Evolutionary conservation across 2,113 vertebrate genomes (phyloP).

Genomic region (Corynorhinus townsendii): DNA sequence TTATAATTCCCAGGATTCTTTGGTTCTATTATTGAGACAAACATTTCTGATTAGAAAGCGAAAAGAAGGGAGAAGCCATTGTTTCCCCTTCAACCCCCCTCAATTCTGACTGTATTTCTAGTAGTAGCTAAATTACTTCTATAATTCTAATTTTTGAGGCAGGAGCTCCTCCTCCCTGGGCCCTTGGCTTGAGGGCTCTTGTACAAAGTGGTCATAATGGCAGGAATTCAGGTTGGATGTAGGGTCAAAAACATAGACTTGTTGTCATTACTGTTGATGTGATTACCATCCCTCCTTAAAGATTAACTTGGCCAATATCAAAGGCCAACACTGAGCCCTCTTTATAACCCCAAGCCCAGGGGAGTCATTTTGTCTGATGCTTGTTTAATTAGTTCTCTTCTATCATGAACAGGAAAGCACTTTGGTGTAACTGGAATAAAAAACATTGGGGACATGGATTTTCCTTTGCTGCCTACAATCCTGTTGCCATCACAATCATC

Average conservation of each 20-base stretch:
- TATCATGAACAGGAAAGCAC: neutral
- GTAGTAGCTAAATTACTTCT: neutral
- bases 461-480: neutral
- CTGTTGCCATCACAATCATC: neutral
- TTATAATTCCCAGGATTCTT: neutral
- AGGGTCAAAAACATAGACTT: neutral
- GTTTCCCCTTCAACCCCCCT: accelerated
- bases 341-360: neutral
- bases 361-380: neutral
- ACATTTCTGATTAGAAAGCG: neutral
- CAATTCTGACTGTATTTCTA: neutral
- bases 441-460: neutral
- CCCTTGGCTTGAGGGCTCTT: neutral
- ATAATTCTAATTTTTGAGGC: neutral
- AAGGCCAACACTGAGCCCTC: neutral
- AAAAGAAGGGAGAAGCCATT: neutral
- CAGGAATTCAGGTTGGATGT: neutral
- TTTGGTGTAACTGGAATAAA: neutral
- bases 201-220: neutral
- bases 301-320: neutral
- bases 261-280: neutral
- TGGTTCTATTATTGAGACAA: neutral
- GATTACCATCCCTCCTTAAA: neutral
- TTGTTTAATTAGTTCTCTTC: neutral
- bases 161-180: neutral